Conservation (phyloP, 2,888 invertebrate genomes). For the Perizoma affinitatum region DNA sequence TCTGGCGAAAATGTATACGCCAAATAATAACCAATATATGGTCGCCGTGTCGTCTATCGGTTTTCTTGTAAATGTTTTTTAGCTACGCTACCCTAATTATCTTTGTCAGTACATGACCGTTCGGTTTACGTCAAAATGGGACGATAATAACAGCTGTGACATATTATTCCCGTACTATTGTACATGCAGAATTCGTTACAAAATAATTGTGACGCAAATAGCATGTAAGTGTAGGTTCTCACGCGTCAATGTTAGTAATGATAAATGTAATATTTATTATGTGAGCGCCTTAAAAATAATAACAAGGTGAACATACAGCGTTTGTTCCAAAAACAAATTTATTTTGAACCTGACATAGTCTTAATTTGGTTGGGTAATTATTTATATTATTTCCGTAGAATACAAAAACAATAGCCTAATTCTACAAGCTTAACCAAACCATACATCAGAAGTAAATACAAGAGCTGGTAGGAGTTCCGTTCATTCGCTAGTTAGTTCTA, state of each 20-base stretch:
- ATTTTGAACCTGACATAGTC: neutral
- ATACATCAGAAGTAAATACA: neutral
- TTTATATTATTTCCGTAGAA: neutral
- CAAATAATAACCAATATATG: slow-evolving; percentile 30
- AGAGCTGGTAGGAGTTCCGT: neutral
- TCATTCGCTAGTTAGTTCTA: slow-evolving; percentile 4
- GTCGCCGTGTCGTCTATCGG: slow-evolving; percentile 22
- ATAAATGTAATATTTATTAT: neutral
- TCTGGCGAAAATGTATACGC: slow-evolving; percentile 35
- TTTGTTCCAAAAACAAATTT: neutral
- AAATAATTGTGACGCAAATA: slow-evolving; percentile 18
- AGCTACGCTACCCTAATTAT: slow-evolving; percentile 21
- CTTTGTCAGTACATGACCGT: slow-evolving; percentile 29
- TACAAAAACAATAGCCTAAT: neutral
- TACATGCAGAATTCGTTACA: neutral
- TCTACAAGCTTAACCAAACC: neutral
- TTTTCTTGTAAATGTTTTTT: slow-evolving; percentile 18
- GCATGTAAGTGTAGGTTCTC: slow-evolving; percentile 2
- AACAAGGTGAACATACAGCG: neutral
- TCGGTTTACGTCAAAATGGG: slow-evolving; percentile 38
- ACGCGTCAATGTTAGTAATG: slow-evolving; percentile 6
- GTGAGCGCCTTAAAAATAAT: neutral
- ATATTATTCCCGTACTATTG: no score
- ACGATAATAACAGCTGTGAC: slow-evolving; percentile 13
- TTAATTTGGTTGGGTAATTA: no score